A percentile compares a stretch with the other conserved stretches of the same genome.
Conservation (phyloP, 2,797 vertebrate genomes). For the Apogon talboti region DNA sequence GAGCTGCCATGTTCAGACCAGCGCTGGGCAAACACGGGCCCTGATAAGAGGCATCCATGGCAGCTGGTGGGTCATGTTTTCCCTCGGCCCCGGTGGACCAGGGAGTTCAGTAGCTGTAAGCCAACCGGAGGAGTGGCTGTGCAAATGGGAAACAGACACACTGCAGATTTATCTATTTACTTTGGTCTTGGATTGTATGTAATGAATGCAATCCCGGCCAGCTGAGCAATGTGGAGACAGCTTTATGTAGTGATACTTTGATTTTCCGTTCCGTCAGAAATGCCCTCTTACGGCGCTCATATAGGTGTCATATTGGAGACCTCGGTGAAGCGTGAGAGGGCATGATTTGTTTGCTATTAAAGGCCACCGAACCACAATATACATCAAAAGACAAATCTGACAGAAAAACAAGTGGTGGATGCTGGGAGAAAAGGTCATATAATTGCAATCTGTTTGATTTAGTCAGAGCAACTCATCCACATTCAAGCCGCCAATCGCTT, state of each 20-base stretch:
- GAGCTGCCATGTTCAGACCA: constrained; percentile 59
- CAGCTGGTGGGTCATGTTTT: constrained; percentile 63
- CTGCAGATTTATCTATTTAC: constrained; percentile 49
- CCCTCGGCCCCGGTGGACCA: constrained; percentile 48
- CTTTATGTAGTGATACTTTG: constrained; percentile 24
- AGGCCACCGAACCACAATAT: not conserved
- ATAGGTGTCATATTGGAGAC: constrained; percentile 17
- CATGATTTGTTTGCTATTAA: not conserved
- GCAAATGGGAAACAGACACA: constrained; percentile 56
- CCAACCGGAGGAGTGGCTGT: constrained; percentile 55
- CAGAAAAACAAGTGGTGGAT: not conserved
- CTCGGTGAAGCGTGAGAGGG: not conserved
- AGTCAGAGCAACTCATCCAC: too few species aligned
- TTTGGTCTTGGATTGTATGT: constrained; percentile 36
- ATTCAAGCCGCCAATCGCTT: too few species aligned
- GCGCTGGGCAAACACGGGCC: constrained; percentile 55
- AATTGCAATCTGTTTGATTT: not conserved
- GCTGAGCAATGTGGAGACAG: constrained; percentile 17
- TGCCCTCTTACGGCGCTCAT: not conserved
- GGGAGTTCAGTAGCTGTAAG: constrained; percentile 35
- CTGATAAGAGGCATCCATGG: constrained; percentile 69
- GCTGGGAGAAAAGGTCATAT: not conserved
- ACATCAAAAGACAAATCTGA: not conserved
- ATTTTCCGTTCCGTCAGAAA: constrained; percentile 9
- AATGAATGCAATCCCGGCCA: constrained; percentile 35